These are phyloP conservation scores for Spheniscus humboldti DNA, from an alignment of 2,797 vertebrate species.

Conservation along the genomic window DNA sequence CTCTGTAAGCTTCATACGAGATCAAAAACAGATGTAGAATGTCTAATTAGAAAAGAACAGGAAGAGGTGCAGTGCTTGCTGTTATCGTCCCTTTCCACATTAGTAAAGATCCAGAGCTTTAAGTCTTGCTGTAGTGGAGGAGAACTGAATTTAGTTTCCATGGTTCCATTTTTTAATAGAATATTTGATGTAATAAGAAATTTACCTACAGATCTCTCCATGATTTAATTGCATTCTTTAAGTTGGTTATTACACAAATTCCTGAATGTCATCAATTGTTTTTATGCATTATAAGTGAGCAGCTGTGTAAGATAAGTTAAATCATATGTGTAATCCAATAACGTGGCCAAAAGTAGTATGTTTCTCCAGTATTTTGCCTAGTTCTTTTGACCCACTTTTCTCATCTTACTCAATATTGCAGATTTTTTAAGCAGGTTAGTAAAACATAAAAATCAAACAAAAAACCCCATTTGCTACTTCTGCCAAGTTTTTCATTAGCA, in stretches of 20 bases:
- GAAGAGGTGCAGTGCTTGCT: neutral
- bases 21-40: neutral
- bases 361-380: neutral
- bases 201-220: neutral
- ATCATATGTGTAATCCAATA: constrained; percentile 10
- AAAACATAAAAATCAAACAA: neutral
- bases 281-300: neutral
- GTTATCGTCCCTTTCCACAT: neutral
- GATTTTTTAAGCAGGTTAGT: neutral
- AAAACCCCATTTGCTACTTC: neutral
- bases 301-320: neutral
- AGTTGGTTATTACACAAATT: neutral
- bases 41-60: neutral
- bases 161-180: neutral
- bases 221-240: neutral
- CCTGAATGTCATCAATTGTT: neutral
- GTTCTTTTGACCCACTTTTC: constrained; percentile 6
- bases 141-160: neutral
- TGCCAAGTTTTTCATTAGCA: neutral
- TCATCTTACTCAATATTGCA: neutral
- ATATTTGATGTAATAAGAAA: neutral
- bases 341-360: neutral
- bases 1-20: neutral
- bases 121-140: neutral
- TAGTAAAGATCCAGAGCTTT: neutral